Percentiles rank a stretch among this genome's conserved stretches.
phyloP scores from a whole-genome alignment of 2,888 invertebrate species.

The Linyphia triangularis region DNA sequence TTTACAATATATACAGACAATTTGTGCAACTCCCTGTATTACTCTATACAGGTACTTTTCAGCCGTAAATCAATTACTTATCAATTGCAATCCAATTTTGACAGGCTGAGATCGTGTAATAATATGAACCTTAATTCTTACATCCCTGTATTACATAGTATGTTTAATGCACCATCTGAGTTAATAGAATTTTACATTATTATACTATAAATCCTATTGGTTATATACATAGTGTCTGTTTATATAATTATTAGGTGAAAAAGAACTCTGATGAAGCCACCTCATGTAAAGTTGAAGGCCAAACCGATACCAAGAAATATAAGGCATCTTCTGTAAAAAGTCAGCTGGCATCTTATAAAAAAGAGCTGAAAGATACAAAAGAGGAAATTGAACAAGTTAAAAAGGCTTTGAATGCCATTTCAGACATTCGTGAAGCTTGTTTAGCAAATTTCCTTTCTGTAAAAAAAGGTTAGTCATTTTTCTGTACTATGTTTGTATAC shows the following conservation, averaged over 20 bases:
- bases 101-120: no score
- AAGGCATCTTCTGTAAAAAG: slow-evolving; percentile 20
- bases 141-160: no score
- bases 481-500: not conserved
- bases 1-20: no score
- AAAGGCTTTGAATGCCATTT: slow-evolving; percentile 1
- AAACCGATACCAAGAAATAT: slow-evolving; percentile 5
- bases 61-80: no score
- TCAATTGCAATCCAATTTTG: no score
- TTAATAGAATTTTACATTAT: no score
- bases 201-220: no score
- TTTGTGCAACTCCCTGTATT: no score
- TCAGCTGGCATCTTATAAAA: slow-evolving; percentile 24
- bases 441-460: not conserved
- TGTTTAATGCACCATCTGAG: no score
- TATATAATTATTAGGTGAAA: not conserved
- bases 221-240: no score
- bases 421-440: not conserved
- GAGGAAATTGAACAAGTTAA: slow-evolving; percentile 11
- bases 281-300: not conserved
- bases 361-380: slow-evolving; percentile 30
- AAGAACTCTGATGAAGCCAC: not conserved
- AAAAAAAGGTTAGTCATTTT: not conserved
- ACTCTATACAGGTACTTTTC: no score
- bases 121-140: no score